Evolutionary conservation across 1,140 invertebrate species (phyloP).

Genomic region (Sesamia nonagrioides): DNA sequence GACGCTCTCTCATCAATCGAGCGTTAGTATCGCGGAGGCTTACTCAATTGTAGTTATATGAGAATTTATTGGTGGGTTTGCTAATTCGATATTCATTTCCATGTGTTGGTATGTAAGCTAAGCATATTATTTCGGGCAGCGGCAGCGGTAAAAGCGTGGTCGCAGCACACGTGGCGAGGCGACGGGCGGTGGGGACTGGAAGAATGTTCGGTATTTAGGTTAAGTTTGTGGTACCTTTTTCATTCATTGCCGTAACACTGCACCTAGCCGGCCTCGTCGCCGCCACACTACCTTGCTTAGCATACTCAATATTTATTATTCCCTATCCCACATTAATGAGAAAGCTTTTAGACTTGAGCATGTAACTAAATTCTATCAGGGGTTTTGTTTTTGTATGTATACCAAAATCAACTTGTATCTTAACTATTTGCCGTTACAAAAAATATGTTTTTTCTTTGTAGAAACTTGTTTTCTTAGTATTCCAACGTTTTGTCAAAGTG

Average conservation of each 20-base stretch:
- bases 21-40: constrained; percentile 46
- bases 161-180: constrained; percentile 76
- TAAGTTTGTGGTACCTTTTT: constrained; percentile 84
- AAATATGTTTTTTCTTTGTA: constrained; percentile 37
- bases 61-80: constrained; percentile 61
- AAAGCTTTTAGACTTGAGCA: constrained; percentile 61
- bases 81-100: constrained; percentile 71
- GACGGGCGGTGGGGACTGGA: constrained; percentile 72
- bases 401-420: constrained; percentile 43
- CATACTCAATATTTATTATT: constrained; percentile 71
- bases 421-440: constrained; percentile 39
- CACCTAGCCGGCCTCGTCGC: constrained; percentile 67
- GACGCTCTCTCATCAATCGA: constrained; percentile 50
- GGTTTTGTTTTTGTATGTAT: constrained; percentile 17
- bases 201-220: constrained; percentile 86
- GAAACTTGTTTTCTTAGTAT: constrained; percentile 44
- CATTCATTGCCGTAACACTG: constrained; percentile 84
- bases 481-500: constrained; percentile 43
- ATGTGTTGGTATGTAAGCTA: constrained; percentile 70
- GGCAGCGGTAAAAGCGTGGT: constrained; percentile 75
- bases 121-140: constrained; percentile 76
- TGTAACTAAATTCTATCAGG: constrained; percentile 10
- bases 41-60: constrained; percentile 55
- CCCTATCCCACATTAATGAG: constrained; percentile 69
- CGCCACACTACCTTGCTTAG: constrained; percentile 46